Evolutionary conservation across 2,888 invertebrate species (phyloP).

Genomic region (Furcula furcula): DNA sequence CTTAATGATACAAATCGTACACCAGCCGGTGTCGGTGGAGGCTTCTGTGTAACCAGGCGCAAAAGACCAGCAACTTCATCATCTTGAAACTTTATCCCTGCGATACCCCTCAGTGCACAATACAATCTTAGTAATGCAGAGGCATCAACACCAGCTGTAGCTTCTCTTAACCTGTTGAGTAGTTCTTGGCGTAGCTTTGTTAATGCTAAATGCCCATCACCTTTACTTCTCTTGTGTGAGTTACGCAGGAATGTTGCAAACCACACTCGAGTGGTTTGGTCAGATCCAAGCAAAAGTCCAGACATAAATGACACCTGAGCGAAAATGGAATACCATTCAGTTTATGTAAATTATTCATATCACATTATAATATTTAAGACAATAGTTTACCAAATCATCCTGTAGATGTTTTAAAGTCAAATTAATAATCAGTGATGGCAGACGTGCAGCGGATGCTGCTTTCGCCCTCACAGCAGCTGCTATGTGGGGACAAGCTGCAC

Average conservation of each 20-base stretch:
- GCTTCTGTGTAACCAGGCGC: constrained; percentile 92
- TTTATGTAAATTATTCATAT: neutral
- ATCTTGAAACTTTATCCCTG: constrained; percentile 95
- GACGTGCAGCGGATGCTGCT: constrained; percentile 93
- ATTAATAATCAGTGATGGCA: constrained; percentile 94
- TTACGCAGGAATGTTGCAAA: constrained; percentile 95
- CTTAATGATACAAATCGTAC: constrained; percentile 96
- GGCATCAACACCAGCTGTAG: constrained; percentile 89
- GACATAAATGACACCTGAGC: constrained; percentile 91
- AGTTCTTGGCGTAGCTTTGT: constrained; percentile 89
- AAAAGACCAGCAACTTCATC: constrained; percentile 94
- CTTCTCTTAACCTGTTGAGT: constrained; percentile 86
- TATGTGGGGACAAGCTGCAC: constrained; percentile 94
- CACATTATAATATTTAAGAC: too few species aligned
- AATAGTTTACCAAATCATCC: constrained; percentile 78
- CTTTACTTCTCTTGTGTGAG: constrained; percentile 90
- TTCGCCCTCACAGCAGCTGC: constrained; percentile 91
- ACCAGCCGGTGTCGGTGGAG: constrained; percentile 94
- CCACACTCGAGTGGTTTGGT: constrained; percentile 95
- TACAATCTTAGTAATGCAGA: constrained; percentile 94
- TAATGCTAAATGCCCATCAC: constrained; percentile 86
- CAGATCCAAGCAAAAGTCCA: constrained; percentile 93
- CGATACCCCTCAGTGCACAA: constrained; percentile 95
- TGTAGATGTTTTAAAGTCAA: constrained; percentile 87
- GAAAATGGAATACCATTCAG: neutral